Percentiles rank a stretch among this genome's conserved stretches.
Evolutionary conservation across 2,797 vertebrate genomes (phyloP).

Genomic region (Anguilla obscura): DNA sequence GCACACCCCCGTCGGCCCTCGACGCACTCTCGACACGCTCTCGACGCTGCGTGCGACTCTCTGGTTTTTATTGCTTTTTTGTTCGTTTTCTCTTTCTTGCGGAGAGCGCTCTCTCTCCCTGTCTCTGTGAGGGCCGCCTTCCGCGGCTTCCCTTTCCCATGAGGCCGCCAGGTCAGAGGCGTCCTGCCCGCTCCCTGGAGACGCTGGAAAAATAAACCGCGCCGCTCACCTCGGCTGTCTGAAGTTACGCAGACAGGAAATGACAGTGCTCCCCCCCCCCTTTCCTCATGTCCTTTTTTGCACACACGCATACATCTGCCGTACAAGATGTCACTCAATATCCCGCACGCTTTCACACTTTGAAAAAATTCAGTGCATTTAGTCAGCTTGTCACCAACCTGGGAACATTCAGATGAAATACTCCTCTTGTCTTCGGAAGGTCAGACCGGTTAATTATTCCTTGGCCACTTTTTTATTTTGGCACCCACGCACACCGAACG

Average conservation of each 20-base stretch:
- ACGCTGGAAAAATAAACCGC: not conserved
- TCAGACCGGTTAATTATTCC: slow-evolving; percentile 2
- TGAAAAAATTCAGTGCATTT: not conserved
- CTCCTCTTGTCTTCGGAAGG: not conserved
- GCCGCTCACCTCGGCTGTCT: not conserved
- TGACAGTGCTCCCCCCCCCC: not conserved
- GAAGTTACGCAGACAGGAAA: slow-evolving; percentile 22
- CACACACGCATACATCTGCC: not conserved
- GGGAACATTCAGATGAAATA: not conserved
- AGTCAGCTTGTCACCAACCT: not conserved
- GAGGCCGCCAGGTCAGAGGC: not conserved
- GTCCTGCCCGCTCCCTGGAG: not conserved
- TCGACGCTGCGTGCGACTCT: not conserved
- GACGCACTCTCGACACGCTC: not conserved
- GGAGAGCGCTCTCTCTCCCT: not conserved
- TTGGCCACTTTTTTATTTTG: not conserved
- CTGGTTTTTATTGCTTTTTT: not conserved
- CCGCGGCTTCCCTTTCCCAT: not conserved
- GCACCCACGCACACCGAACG: too few relatives aligned
- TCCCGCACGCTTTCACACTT: not conserved
- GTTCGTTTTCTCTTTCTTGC: not conserved
- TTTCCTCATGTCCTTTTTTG: not conserved
- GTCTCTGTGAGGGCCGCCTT: not conserved
- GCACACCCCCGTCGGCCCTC: not conserved
- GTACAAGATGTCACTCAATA: not conserved